Evolutionary conservation across 2,888 invertebrate genomes (phyloP), one percentile per base, ranked within the genome.

Genomic region (Phlogophora meticulosa): DNA sequence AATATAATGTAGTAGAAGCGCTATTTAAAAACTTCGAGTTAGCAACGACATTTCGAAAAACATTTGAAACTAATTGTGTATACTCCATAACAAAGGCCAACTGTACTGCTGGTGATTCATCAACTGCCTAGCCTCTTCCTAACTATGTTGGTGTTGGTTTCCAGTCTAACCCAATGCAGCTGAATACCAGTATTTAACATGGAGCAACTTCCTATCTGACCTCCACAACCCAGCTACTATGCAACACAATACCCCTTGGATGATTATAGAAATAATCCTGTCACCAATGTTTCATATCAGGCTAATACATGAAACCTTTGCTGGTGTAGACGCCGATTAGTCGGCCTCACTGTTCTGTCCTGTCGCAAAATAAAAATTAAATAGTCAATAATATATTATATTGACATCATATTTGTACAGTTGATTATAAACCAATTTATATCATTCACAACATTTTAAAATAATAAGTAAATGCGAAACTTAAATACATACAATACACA

Each of bases 311-410:
- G 11, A 58, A 48, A 22, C 34, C 40, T 68, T 45, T 22, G 22
- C 15, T 59, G 5, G 22, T 55, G 10, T 36, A 38, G 10, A 15
- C 15, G 22, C 34, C 3, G 2, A 22, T 36, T 36, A 13, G 15
- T n/a, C 1, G 15, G n/a, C n/a, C n/a, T n/a, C 5, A 28, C 28
- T 28, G 28, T 4, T 28, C 5, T 28, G 5, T 28, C 28, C 62
- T 28, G 32, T 9, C 22, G 1, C 28, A 63, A 71, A 69, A 62
- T 72, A 69, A 69, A 72, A 69, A 69, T 48, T 43, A 69, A 43
- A 13, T 42, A 72, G 72, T 66, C 66, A 72, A 72, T 72, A 66
- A 73, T 53, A 9, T 13, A 9, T 22, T 72, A 72, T 71, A 72
- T 72, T 71, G 66, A 72, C 72, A 70, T n/a, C 22, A 40, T 28